Conservation (phyloP, 2,113 vertebrate species). For the Notarius quadriscutis region DNA sequence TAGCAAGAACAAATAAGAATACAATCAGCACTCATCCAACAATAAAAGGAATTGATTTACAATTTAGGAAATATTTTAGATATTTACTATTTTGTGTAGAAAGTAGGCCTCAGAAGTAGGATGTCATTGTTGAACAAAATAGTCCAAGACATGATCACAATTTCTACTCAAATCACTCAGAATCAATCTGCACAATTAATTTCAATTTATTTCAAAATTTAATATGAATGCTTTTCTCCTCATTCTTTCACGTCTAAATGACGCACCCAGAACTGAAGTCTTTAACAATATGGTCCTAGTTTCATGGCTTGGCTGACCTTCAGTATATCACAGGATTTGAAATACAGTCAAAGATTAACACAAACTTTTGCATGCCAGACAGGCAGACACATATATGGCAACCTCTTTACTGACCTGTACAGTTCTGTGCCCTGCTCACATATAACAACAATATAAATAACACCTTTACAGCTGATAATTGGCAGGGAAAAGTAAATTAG, state of each 20-base stretch:
- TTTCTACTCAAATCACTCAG: not conserved
- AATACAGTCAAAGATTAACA: not conserved
- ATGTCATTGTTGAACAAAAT: not conserved
- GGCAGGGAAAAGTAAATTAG: not conserved
- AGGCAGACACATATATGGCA: not conserved
- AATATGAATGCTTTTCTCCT: not conserved
- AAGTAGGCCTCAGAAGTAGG: not conserved
- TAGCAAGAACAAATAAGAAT: not conserved
- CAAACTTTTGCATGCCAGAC: no score
- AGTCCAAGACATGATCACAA: not conserved
- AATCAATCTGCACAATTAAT: not conserved
- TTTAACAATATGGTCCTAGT: conserved; percentile 39
- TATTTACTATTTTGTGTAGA: not conserved
- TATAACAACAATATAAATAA: not conserved
- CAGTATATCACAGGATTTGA: conserved; percentile 62
- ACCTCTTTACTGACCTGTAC: not conserved
- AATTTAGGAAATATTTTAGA: not conserved
- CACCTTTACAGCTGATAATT: conserved; percentile 1
- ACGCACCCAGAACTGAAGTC: conserved; percentile 42
- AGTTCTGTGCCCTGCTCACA: not conserved
- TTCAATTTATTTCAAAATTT: not conserved
- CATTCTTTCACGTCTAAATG: conserved; percentile 12
- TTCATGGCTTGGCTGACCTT: conserved; percentile 57
- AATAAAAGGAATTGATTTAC: not conserved
- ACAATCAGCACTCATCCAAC: not conserved